Evolutionary conservation across 2,113 vertebrate genomes (phyloP).

Genomic region (Mellivora capensis): DNA sequence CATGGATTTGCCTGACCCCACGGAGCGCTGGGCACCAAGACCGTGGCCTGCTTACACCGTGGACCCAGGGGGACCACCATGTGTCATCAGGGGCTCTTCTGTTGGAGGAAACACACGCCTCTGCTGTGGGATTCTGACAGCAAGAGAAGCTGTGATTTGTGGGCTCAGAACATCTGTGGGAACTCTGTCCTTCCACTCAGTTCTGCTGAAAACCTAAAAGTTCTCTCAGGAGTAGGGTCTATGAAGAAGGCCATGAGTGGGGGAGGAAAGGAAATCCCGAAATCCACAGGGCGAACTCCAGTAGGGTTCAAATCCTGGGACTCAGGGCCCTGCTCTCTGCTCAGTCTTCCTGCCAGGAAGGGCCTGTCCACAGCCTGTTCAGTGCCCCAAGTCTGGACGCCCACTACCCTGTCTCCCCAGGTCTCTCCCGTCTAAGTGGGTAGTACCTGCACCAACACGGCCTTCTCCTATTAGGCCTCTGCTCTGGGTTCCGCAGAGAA

Average conservation of each 20-base stretch:
- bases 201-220: neutral
- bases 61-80: neutral
- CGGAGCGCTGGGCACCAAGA: neutral
- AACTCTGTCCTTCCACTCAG: neutral
- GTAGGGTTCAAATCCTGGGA: neutral
- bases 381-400: too few species aligned
- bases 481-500: neutral
- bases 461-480: neutral
- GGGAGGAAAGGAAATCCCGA: neutral
- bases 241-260: neutral
- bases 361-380: too few species aligned
- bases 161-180: too few species aligned
- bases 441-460: neutral
- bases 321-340: neutral
- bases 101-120: neutral
- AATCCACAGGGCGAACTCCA: neutral
- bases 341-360: too few species aligned
- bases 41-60: neutral
- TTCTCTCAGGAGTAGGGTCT: neutral
- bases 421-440: too few species aligned
- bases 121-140: neutral
- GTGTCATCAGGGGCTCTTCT: neutral
- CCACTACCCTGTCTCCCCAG: too few species aligned
- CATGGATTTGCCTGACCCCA: neutral
- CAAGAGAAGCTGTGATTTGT: neutral